Evolutionary conservation across 1,140 invertebrate species (phyloP).

Genomic region (Orussus abietinus): DNA sequence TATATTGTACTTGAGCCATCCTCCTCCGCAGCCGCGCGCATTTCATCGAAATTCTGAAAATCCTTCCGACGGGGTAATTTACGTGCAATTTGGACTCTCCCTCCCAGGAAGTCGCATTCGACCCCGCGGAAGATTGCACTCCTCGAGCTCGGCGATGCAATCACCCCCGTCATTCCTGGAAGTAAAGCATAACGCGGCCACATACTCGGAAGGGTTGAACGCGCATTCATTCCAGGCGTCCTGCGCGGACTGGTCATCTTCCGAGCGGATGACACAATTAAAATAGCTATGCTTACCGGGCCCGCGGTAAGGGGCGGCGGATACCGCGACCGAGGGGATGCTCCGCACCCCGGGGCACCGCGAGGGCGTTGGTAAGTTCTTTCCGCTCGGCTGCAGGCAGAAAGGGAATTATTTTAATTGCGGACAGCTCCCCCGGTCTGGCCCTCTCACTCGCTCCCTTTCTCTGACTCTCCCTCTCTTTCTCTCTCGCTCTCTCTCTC

Average conservation of each 20-base stretch:
- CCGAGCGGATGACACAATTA: slow-evolving; percentile 41
- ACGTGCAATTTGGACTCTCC: too few species aligned
- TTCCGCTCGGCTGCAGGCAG: slow-evolving; percentile 49
- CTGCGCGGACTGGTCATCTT: slow-evolving; percentile 23
- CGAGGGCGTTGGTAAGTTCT: slow-evolving; percentile 45
- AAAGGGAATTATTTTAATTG: slow-evolving; percentile 58
- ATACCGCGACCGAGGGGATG: slow-evolving; percentile 11
- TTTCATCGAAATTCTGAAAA: too few species aligned
- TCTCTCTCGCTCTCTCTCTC: slow-evolving; percentile 17
- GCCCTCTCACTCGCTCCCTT: slow-evolving; percentile 27
- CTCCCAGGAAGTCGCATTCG: too few species aligned
- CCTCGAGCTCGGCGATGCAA: slow-evolving; percentile 23
- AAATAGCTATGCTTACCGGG: slow-evolving; percentile 46
- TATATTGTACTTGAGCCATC: too few species aligned
- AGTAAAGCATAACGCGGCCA: slow-evolving; percentile 34
- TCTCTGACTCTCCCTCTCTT: slow-evolving; percentile 29
- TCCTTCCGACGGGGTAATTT: too few species aligned
- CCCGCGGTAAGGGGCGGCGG: slow-evolving; percentile 10
- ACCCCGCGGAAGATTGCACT: slow-evolving; percentile 16
- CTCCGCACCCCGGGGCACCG: slow-evolving; percentile 10
- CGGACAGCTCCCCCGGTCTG: slow-evolving; percentile 52
- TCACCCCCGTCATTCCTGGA: slow-evolving; percentile 29
- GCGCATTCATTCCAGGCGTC: slow-evolving; percentile 8
- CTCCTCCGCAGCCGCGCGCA: too few species aligned
- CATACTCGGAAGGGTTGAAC: slow-evolving; percentile 18